phyloP scores from a whole-genome alignment of 2,888 invertebrate species.

The Tuberolachnus salignus region DNA sequence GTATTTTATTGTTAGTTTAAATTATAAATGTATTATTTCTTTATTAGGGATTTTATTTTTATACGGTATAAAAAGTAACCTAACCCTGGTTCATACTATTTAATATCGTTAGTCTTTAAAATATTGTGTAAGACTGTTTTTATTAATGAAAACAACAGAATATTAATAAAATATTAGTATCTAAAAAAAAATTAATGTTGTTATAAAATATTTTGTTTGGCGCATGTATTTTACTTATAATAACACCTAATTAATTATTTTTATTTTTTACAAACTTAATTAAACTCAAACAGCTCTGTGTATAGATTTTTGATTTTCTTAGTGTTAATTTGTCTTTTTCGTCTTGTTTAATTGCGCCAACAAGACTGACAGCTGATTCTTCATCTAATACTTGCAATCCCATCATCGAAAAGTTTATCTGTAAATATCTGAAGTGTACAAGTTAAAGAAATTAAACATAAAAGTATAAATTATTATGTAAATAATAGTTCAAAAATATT shows the following conservation, averaged over 20 bases:
- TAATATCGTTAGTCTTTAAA: slow-evolving; percentile 1
- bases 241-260: slow-evolving; percentile 69
- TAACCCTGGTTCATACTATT: no score
- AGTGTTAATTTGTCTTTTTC: slow-evolving; percentile 27
- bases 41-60: no score
- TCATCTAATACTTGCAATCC: slow-evolving; percentile 25
- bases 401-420: slow-evolving; percentile 36
- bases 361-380: slow-evolving; percentile 16
- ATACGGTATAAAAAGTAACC: no score
- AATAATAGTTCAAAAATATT: no score
- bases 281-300: slow-evolving; percentile 44
- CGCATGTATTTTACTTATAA: not conserved
- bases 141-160: not conserved
- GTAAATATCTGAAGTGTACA: slow-evolving; percentile 26
- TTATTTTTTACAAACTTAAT: slow-evolving; percentile 26
- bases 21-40: no score
- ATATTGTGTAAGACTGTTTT: slow-evolving; percentile 20
- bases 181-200: not conserved
- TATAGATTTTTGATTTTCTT: slow-evolving; percentile 2
- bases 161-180: slow-evolving; percentile 3
- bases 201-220: no score
- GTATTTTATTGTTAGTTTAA: no score
- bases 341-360: slow-evolving; percentile 18
- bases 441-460: not conserved
- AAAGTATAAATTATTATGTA: not conserved